Conservation (phyloP, 2,888 invertebrate species). For the Sphecodes monilicornis region DNA sequence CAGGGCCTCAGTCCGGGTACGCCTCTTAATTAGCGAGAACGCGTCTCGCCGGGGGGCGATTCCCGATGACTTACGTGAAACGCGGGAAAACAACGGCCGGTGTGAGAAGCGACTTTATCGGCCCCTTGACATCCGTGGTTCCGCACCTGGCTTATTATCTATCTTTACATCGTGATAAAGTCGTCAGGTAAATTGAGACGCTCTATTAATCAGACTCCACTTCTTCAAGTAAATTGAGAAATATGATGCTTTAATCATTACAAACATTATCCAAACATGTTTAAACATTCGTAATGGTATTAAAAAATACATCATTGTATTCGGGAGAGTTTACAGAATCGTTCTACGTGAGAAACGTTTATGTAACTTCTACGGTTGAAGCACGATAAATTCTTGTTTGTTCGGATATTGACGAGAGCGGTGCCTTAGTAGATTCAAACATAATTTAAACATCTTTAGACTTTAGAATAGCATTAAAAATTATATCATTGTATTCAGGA, state of each 20-base stretch:
- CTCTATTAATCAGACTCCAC: conserved; percentile 2
- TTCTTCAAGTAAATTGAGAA: not conserved
- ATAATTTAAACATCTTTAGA: too few relatives aligned
- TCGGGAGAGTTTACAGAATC: not conserved
- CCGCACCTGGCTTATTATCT: conserved; percentile 63
- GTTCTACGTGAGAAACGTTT: not conserved
- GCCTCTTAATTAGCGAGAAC: conserved; percentile 67
- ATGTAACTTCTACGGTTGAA: not conserved
- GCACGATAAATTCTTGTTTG: not conserved
- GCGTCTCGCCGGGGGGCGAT: conserved; percentile 50
- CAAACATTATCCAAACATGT: too few relatives aligned
- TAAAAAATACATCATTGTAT: not conserved
- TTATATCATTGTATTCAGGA: too few relatives aligned
- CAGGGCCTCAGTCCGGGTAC: conserved; percentile 23
- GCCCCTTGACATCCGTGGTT: conserved; percentile 36
- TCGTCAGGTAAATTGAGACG: conserved; percentile 63
- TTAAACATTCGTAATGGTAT: not conserved
- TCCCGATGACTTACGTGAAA: conserved; percentile 59
- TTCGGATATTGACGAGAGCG: too few relatives aligned
- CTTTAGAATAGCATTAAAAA: too few relatives aligned
- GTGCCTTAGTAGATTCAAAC: too few relatives aligned
- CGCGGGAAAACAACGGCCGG: conserved; percentile 46
- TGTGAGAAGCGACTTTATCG: conserved; percentile 60
- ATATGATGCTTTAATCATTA: too few relatives aligned
- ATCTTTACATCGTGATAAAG: conserved; percentile 53